Base-by-base conservation (phyloP, 1,140 invertebrate genomes). In the Drosophila jambulina region DNA sequence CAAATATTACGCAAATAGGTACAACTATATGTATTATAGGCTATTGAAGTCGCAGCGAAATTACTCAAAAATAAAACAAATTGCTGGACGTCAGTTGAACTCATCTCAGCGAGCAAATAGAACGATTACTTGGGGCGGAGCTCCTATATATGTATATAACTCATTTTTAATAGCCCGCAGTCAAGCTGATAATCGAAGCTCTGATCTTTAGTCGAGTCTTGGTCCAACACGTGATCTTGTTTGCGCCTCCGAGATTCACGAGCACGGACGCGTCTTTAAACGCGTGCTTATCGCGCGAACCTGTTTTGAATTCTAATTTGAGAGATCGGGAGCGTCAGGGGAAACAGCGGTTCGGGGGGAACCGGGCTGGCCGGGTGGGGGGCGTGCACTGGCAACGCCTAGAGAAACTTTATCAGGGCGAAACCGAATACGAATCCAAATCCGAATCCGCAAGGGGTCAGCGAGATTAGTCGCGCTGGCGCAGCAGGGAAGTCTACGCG, bases 161-260 rank as follows among this genome's bases (percentile, higher is more conserved):
- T 36, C 27, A 42, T 51, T 72, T 49, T 71, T 57, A 42, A 72
- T 72, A 12, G 45, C 5, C 21, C 21, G 53, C 15, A 12, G 34
- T 56, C 17, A 6, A 36, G 45, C 36, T 60, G 56, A 72, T 72
- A 72, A 60, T 56, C 29, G 27, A 15, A 29, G 15, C 36, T 10
- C 21, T 42, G 70, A 72, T 72, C 68, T 72, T 43, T 51, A 72
- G 68, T 40, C 69, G 67, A 38, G 67, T 27, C 53, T 27, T 56
- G 40, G 67, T 19, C 25, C 49, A 82, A 86, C 83, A 86, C 84
- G 83, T 86, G 83, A 88, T 88, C 53, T 58, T 80, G 67, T 83
- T 76, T 86, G 78, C 64, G 62, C 46, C 77, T 59, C 40, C 40
- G 59, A 82, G 63, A 78, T 49, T 62, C 80, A 64, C 80, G 64